A percentile compares a stretch with the other conserved stretches of the same genome.
These are phyloP conservation scores for Romanogobio albipinnatus DNA, from an alignment of 2,113 vertebrate species.

Conservation along the genomic window DNA sequence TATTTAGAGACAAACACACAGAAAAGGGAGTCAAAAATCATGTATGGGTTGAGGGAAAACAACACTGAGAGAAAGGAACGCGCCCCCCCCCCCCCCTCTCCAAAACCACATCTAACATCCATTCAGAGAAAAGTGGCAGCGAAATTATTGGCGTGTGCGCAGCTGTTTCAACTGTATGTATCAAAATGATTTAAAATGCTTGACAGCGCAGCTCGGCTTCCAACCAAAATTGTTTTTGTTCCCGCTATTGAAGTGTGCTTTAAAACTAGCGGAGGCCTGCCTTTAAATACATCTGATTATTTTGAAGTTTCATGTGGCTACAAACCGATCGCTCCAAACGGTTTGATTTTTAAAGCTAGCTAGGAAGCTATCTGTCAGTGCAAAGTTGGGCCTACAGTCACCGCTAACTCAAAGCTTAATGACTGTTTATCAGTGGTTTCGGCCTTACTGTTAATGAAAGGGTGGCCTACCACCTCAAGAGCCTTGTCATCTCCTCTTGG, in stretches of 20 bases:
- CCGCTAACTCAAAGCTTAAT: conserved; percentile 30
- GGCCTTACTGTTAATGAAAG: conserved; percentile 46
- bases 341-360: conserved; percentile 1
- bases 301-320: conserved; percentile 7
- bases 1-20: conserved; percentile 41
- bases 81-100: not conserved
- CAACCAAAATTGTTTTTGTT: conserved; percentile 29
- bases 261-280: conserved; percentile 1
- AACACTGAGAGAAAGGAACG: not conserved
- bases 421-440: conserved; percentile 45
- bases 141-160: conserved; percentile 16
- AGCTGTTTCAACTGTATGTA: conserved; percentile 41
- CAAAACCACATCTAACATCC: conserved; percentile 25
- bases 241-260: conserved; percentile 24
- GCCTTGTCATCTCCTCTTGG: conserved; percentile 44
- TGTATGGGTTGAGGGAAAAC: not conserved
- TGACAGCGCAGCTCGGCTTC: not conserved
- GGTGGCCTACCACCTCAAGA: conserved; percentile 33
- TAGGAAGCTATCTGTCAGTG: conserved; percentile 18
- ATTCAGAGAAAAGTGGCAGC: conserved; percentile 27
- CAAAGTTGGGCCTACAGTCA: not conserved
- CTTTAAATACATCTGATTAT: conserved; percentile 24
- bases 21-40: conserved; percentile 27
- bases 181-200: conserved; percentile 16
- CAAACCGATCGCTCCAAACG: conserved; percentile 4